Percentiles rank a stretch among this genome's conserved stretches.
These are phyloP conservation scores for Apomyelois bistriatella DNA, from an alignment of 2,888 invertebrate genomes.

Conservation along the genomic window DNA sequence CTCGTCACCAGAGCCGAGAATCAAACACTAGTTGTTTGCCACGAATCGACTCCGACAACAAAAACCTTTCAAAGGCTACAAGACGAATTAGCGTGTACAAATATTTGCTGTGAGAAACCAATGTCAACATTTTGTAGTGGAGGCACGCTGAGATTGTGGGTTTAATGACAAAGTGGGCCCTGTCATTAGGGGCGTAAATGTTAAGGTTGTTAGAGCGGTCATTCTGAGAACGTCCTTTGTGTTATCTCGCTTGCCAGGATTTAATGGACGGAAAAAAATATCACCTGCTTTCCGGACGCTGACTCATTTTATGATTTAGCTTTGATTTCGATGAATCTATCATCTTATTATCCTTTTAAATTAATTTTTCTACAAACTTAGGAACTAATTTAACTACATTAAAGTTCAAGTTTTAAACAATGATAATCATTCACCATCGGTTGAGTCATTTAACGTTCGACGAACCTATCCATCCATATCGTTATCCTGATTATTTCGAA, in stretches of 20 bases:
- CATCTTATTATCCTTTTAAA: not conserved
- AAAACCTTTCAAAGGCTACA: constrained; percentile 34
- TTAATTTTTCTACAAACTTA: too few species aligned
- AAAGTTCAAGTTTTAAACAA: too few species aligned
- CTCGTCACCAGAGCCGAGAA: constrained; percentile 24
- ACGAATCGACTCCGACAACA: constrained; percentile 29
- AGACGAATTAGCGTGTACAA: constrained; percentile 33
- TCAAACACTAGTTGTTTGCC: constrained; percentile 27
- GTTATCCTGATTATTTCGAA: too few species aligned
- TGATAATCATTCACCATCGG: too few species aligned
- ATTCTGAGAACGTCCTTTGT: constrained; percentile 38
- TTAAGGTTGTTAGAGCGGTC: constrained; percentile 28
- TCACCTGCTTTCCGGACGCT: constrained; percentile 1
- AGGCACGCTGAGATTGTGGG: constrained; percentile 21
- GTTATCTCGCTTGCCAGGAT: constrained; percentile 3
- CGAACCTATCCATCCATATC: too few species aligned
- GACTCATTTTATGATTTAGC: constrained; percentile 7
- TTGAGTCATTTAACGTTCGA: too few species aligned
- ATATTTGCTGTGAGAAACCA: constrained; percentile 29
- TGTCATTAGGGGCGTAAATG: constrained; percentile 25
- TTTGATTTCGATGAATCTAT: not conserved
- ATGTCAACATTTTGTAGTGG: constrained; percentile 29
- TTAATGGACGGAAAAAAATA: constrained; percentile 12
- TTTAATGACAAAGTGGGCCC: constrained; percentile 12
- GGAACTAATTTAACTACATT: too few species aligned